Evolutionary conservation across 2,888 invertebrate genomes (phyloP).

Genomic region (Lasioglossum oenotherae): DNA sequence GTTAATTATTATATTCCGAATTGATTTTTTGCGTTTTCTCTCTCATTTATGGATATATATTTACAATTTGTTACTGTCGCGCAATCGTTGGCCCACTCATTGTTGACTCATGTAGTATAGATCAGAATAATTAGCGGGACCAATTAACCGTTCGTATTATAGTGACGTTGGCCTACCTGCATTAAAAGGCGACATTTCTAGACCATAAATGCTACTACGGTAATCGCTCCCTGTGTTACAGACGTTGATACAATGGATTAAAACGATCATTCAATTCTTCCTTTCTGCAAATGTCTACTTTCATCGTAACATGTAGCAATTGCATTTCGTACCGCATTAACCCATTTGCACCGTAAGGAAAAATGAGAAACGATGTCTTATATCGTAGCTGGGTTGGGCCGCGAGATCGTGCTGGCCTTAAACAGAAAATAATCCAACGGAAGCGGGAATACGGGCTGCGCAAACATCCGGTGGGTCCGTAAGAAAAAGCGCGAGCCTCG

Average conservation of each 20-base stretch:
- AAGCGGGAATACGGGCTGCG: slow-evolving; percentile 27
- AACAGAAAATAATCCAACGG: slow-evolving; percentile 50
- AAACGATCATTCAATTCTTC: background rate
- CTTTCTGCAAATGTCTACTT: background rate
- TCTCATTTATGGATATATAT: no score
- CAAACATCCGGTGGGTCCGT: slow-evolving; percentile 41
- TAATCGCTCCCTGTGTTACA: background rate
- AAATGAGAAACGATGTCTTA: background rate
- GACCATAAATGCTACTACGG: no score
- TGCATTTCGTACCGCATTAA: background rate
- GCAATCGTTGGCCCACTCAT: no score
- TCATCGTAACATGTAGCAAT: background rate
- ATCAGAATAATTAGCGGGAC: no score
- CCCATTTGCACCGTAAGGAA: background rate
- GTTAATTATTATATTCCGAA: no score
- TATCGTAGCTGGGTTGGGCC: no score
- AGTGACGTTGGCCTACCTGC: no score
- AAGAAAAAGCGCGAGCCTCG: slow-evolving; percentile 46
- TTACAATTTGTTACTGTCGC: no score
- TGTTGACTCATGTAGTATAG: no score
- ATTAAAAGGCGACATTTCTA: no score
- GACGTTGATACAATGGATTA: background rate
- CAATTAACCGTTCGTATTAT: no score
- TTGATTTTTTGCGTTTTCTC: no score
- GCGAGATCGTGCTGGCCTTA: background rate